Base-by-base conservation (phyloP, 2,888 invertebrate species). In the Ormyrus pomaceus region DNA sequence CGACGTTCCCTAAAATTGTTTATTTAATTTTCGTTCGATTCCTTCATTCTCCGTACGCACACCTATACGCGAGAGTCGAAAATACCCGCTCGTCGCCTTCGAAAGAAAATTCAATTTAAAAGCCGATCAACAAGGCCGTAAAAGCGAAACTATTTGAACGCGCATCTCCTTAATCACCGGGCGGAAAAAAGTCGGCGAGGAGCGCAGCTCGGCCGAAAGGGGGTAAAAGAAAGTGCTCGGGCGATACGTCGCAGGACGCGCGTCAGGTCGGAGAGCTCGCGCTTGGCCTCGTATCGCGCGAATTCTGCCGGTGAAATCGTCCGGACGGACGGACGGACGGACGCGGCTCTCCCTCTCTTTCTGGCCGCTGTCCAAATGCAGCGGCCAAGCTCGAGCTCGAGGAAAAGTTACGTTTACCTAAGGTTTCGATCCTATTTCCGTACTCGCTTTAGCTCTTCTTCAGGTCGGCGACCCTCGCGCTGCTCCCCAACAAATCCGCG, bases 391-490 rank as follows among this genome's bases (percentile, higher is more conserved):
- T 84, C 84, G 82, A 84, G 83, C 84, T 85, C 85, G 83, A 83
- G 85, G 87, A 87, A 88, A 87, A 88, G 86, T 88, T 86, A 85
- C 86, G 87, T 88, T 88, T 88, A 88, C 86, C 88, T 88, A 87
- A 88, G 88, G 84, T 87, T 88, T 87, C 88, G 85, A 87, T 84
- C 87, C 88, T 88, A 89, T 89, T 89, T 88, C 86, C 86, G 88
- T 88, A 86, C 84, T 82, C 82, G 82, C 80, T 34, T 3, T 34
- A 34, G 34, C 34, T 34, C 34, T 66, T 68, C 70, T 82, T 66
- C 84, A 83, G 87, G 88, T 89, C 88, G 84, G 64, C 83, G 88
- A 88, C 87, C 87, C 82, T 71, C 62, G 58, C 62, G 58, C 50
- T 45, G 34, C 55, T 9, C 53, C 34, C 48, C 59, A 59, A 62